Conservation (phyloP, 2,113 vertebrate species). For the Baryphthengus martii region DNA sequence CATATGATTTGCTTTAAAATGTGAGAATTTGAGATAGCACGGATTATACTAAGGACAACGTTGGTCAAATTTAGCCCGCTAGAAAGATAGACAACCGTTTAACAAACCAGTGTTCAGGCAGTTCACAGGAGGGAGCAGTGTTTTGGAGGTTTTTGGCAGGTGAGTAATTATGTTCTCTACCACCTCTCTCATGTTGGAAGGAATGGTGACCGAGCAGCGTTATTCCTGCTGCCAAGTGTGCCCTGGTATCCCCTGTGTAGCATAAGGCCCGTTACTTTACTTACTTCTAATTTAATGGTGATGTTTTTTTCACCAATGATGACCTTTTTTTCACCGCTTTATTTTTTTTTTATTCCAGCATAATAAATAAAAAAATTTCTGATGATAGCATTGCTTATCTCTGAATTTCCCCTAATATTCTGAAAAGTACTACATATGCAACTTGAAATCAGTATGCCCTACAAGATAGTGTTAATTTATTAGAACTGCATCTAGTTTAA, state of each 20-base stretch:
- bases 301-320: no score
- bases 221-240: neutral
- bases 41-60: rapidly evolving
- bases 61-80: neutral
- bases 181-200: neutral
- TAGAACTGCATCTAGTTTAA: neutral
- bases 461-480: neutral
- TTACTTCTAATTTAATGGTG: neutral
- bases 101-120: neutral
- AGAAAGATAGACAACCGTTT: rapidly evolving
- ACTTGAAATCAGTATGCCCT: neutral
- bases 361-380: neutral
- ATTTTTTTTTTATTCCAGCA: neutral
- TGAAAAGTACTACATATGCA: neutral
- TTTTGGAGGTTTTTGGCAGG: neutral
- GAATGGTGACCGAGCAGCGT: neutral
- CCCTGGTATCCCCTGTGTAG: neutral
- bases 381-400: neutral
- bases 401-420: neutral
- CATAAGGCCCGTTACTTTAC: neutral
- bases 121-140: neutral
- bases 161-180: neutral
- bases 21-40: neutral
- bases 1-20: neutral
- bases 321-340: neutral